Evolutionary conservation across 2,797 vertebrate species (phyloP).

Genomic region (Arnoldichthys spilopterus): DNA sequence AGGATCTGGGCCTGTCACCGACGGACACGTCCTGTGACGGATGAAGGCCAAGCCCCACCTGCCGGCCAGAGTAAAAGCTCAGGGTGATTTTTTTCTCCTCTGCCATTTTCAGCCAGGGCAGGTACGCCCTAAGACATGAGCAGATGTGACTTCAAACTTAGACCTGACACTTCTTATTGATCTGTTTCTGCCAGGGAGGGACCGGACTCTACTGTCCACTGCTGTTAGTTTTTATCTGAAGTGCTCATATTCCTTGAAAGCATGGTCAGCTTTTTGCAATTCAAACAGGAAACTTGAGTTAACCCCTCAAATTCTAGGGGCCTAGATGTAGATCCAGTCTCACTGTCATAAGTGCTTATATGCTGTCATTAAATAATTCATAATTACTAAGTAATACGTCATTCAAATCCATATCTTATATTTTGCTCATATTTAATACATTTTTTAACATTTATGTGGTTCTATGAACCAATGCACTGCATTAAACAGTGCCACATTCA

Average conservation of each 20-base stretch:
- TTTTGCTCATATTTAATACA: too few species aligned
- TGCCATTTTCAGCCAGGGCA: neutral
- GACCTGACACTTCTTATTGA: constrained; percentile 1
- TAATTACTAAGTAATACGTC: too few species aligned
- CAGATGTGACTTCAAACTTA: neutral
- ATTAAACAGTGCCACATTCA: too few species aligned
- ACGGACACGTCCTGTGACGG: constrained; percentile 73
- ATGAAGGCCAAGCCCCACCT: constrained; percentile 59
- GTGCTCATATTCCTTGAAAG: neutral
- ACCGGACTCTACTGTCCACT: neutral
- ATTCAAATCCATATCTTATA: too few species aligned
- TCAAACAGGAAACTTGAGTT: neutral
- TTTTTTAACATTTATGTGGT: too few species aligned
- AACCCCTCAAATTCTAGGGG: neutral
- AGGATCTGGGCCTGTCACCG: constrained; percentile 68
- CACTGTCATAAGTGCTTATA: too few species aligned
- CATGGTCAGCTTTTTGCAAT: constrained; percentile 18
- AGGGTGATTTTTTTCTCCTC: constrained; percentile 43
- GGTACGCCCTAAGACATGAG: neutral
- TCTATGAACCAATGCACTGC: too few species aligned
- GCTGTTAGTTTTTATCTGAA: constrained; percentile 4
- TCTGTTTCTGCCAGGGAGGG: neutral
- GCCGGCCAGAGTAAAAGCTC: constrained; percentile 60
- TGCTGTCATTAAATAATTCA: too few species aligned
- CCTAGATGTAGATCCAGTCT: neutral